Evolutionary conservation across 2,113 vertebrate genomes (phyloP).

Genomic region (Diadophis punctatus): DNA sequence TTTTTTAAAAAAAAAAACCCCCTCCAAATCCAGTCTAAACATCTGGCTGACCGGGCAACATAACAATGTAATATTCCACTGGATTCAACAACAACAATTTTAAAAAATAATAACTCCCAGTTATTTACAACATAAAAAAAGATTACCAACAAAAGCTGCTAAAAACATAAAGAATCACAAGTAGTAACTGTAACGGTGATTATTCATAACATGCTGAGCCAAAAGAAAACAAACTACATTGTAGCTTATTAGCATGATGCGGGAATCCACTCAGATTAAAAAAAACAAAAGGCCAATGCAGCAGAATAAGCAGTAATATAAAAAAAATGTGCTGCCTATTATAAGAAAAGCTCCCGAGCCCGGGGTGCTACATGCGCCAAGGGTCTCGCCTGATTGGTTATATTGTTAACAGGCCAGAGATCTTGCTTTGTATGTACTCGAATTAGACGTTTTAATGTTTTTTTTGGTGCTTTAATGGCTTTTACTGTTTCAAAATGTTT

Average conservation of each 20-base stretch:
- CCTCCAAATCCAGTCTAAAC: background rate
- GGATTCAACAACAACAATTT: background rate
- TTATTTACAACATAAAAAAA: background rate
- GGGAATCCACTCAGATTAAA: background rate
- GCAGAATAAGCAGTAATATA: background rate
- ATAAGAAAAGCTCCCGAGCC: background rate
- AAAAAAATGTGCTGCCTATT: background rate
- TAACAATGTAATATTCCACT: background rate
- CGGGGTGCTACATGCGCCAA: background rate
- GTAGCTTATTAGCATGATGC: background rate
- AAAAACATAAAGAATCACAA: background rate
- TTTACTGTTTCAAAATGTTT: background rate
- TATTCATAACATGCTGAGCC: background rate
- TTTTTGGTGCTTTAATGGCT: background rate
- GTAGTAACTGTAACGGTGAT: background rate
- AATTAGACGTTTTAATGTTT: too few relatives aligned
- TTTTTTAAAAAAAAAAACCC: too few relatives aligned
- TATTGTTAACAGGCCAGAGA: background rate
- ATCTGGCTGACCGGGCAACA: background rate
- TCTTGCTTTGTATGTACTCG: too few relatives aligned
- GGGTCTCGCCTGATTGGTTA: background rate
- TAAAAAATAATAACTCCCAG: background rate
- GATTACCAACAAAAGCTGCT: background rate
- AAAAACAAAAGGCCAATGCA: background rate
- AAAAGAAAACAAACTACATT: background rate